Percentiles rank a stretch among this genome's conserved stretches.
phyloP scores from a whole-genome alignment of 2,113 vertebrate genomes.

The Clarias gariepinus region DNA sequence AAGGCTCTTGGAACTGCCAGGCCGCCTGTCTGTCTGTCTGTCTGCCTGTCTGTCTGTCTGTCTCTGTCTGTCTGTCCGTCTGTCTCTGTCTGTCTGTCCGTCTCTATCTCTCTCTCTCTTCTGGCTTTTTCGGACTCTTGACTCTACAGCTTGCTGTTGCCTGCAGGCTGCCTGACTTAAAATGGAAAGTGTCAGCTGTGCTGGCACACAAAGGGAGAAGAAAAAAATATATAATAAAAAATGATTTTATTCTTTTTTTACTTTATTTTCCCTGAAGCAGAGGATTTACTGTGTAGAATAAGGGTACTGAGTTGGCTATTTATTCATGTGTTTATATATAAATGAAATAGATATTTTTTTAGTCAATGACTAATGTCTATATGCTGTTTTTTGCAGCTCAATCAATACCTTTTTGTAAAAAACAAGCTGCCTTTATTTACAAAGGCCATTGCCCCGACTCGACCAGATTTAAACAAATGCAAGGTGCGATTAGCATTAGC shows the following conservation, averaged over 20 bases:
- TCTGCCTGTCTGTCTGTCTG: neutral
- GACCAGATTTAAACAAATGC: conserved; percentile 55
- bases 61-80: neutral
- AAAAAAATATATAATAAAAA: conserved; percentile 52
- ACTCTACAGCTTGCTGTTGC: conserved; percentile 48
- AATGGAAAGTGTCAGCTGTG: conserved; percentile 71
- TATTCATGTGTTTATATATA: conserved; percentile 93
- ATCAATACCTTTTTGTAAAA: conserved; percentile 87
- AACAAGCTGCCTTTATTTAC: conserved; percentile 94
- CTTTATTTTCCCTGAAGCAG: conserved; percentile 53
- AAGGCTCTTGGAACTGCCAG: conserved; percentile 17
- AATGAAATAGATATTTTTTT: conserved; percentile 90
- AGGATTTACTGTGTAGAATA: conserved; percentile 59
- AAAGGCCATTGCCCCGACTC: conserved; percentile 77
- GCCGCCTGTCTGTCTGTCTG: conserved; percentile 1
- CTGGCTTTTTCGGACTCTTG: conserved; percentile 19
- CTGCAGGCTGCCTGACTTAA: conserved; percentile 75
- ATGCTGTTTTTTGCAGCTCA: conserved; percentile 95
- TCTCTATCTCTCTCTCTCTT: neutral
- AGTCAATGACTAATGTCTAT: conserved; percentile 98
- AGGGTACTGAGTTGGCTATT: conserved; percentile 78
- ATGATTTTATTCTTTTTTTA: conserved; percentile 25
- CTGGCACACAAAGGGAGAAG: conserved; percentile 62
- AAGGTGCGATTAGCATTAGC: conserved; percentile 65
- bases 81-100: neutral